phyloP scores from a whole-genome alignment of 2,113 vertebrate species.

The Nycticebus coucang region DNA sequence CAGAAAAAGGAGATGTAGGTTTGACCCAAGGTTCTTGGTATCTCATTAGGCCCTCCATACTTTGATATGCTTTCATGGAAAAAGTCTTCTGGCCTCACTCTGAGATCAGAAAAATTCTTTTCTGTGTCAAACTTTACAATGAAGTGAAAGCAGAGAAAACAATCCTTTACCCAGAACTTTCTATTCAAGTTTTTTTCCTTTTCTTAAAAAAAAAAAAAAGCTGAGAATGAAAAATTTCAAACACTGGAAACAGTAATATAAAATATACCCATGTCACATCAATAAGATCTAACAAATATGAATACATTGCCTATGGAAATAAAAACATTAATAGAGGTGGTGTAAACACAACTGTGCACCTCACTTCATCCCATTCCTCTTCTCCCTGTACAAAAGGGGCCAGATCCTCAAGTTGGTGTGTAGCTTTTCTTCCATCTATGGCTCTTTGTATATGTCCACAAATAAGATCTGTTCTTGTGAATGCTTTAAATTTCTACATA shows the following conservation, averaged over 20 bases:
- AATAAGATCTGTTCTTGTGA: background rate
- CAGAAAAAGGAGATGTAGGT: background rate
- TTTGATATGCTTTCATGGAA: background rate
- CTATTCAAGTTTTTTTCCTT: background rate
- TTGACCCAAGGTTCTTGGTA: background rate
- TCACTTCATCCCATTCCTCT: accelerated
- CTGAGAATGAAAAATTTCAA: background rate
- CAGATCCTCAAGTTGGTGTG: background rate
- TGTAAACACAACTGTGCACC: accelerated
- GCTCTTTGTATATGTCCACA: background rate
- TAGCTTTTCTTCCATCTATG: background rate
- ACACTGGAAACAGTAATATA: background rate
- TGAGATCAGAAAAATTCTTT: slow-evolving; percentile 14
- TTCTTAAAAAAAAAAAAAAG: background rate
- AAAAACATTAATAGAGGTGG: accelerated
- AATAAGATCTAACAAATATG: background rate
- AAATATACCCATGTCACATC: background rate
- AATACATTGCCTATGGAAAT: background rate
- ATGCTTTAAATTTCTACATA: background rate
- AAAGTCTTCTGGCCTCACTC: background rate
- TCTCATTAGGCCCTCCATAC: background rate
- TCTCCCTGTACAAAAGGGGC: too few relatives aligned
- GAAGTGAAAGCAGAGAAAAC: background rate
- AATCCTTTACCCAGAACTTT: background rate
- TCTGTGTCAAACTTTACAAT: background rate